Conservation (phyloP, 2,888 invertebrate genomes). For the Tetanocera ferruginea region DNA sequence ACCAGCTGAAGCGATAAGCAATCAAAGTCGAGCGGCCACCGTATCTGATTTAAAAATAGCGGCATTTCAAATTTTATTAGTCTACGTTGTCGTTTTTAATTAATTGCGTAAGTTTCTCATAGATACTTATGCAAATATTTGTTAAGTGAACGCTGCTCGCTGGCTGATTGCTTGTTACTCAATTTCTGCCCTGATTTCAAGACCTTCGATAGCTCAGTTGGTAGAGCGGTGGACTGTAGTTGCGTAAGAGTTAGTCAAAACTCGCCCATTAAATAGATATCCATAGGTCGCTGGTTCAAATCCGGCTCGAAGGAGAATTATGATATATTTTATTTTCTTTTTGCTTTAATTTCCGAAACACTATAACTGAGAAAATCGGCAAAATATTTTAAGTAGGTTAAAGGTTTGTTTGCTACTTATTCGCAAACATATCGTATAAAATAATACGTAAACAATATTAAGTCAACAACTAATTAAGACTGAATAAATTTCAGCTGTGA, state of each 20-base stretch:
- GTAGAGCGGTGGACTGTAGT: constrained; percentile 68
- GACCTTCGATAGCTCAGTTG: constrained; percentile 67
- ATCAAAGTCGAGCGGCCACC: not conserved
- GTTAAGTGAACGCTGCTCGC: too few relatives aligned
- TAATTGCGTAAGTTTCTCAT: not conserved
- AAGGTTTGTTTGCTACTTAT: too few relatives aligned
- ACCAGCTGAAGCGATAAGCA: not conserved
- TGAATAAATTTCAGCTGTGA: too few relatives aligned
- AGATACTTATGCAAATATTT: too few relatives aligned
- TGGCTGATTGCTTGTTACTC: too few relatives aligned
- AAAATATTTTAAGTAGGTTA: too few relatives aligned
- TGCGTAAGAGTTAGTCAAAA: not conserved
- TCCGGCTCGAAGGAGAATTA: constrained; percentile 75
- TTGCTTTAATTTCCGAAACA: too few relatives aligned
- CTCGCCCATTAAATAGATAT: constrained; percentile 62
- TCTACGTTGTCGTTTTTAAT: not conserved
- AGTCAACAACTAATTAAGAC: too few relatives aligned
- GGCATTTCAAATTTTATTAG: not conserved
- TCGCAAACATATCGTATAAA: too few relatives aligned
- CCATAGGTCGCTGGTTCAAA: constrained; percentile 80
- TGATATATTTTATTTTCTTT: too few relatives aligned
- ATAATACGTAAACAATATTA: too few relatives aligned
- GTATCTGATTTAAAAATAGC: not conserved
- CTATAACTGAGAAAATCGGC: too few relatives aligned
- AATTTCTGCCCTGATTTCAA: not conserved